Conservation (phyloP, 2,797 vertebrate species). For the Gadopsis bispinosus region DNA sequence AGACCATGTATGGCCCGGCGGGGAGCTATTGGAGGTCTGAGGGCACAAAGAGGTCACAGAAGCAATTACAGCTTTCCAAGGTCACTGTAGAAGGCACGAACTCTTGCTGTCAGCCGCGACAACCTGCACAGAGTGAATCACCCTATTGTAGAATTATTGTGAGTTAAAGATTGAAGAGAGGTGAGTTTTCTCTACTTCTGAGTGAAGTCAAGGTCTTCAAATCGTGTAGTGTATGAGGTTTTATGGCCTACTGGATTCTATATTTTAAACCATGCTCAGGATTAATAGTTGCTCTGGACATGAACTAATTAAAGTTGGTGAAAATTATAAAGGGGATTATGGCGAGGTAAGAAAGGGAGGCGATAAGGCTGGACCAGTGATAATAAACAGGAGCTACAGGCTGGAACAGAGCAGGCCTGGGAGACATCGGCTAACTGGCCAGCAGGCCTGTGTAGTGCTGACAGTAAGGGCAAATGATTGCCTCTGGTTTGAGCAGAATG, state of each 20-base stretch:
- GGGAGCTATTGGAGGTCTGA: constrained; percentile 26
- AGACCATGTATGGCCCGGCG: neutral
- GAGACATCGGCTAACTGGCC: constrained; percentile 32
- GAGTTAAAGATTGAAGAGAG: constrained; percentile 25
- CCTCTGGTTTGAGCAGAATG: constrained; percentile 35
- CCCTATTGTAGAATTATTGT: constrained; percentile 13
- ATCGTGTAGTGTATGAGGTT: constrained; percentile 39
- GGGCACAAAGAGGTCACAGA: constrained; percentile 51
- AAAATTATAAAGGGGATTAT: constrained; percentile 70
- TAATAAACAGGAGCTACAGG: constrained; percentile 55
- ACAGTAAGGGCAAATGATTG: constrained; percentile 38
- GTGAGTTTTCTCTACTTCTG: constrained; percentile 23
- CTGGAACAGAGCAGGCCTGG: constrained; percentile 42
- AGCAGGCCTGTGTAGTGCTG: neutral
- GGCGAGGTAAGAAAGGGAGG: constrained; percentile 58
- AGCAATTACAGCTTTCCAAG: constrained; percentile 52
- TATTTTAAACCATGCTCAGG: constrained; percentile 59
- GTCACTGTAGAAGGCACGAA: constrained; percentile 28
- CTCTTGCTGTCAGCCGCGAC: constrained; percentile 25
- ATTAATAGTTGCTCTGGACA: constrained; percentile 72
- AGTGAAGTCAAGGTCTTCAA: constrained; percentile 36
- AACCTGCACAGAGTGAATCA: constrained; percentile 11
- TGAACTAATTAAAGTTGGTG: constrained; percentile 74
- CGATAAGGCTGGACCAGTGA: constrained; percentile 52
- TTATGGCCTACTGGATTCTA: constrained; percentile 46